Conservation (phyloP, 1,140 invertebrate genomes). For the Drosophila burlai region DNA sequence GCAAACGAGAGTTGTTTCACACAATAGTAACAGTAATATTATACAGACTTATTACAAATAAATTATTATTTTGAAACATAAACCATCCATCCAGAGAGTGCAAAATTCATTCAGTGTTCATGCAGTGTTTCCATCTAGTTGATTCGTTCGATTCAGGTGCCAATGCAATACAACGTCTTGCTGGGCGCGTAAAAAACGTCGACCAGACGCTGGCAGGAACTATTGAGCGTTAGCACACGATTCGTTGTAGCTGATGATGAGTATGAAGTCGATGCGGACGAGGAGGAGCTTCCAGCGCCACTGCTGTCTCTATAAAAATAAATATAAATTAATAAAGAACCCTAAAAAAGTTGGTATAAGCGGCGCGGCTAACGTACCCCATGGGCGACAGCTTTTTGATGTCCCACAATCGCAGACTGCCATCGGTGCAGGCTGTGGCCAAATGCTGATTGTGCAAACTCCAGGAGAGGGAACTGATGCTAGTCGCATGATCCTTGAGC, state of each 20-base stretch:
- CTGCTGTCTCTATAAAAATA: conserved; percentile 48
- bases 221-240: conserved; percentile 74
- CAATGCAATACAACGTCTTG: conserved; percentile 76
- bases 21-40: conserved; percentile 80
- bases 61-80: conserved; percentile 81
- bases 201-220: conserved; percentile 81
- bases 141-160: conserved; percentile 55
- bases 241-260: conserved; percentile 78
- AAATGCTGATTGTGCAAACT: conserved; percentile 89
- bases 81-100: conserved; percentile 26
- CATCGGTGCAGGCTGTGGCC: conserved; percentile 92
- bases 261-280: conserved; percentile 59
- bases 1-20: conserved; percentile 61
- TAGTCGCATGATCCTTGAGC: conserved; percentile 91
- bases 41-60: conserved; percentile 82
- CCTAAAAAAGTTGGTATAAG: rapidly evolving
- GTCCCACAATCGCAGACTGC: conserved; percentile 91
- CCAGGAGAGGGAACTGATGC: conserved; percentile 90
- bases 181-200: conserved; percentile 78
- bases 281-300: conserved; percentile 39
- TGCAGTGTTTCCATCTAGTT: neutral
- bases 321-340: neutral
- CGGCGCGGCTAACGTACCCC: conserved; percentile 35
- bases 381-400: conserved; percentile 76
- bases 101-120: conserved; percentile 19